phyloP scores from a whole-genome alignment of 2,888 invertebrate genomes.

The Lithophane leautieri region DNA sequence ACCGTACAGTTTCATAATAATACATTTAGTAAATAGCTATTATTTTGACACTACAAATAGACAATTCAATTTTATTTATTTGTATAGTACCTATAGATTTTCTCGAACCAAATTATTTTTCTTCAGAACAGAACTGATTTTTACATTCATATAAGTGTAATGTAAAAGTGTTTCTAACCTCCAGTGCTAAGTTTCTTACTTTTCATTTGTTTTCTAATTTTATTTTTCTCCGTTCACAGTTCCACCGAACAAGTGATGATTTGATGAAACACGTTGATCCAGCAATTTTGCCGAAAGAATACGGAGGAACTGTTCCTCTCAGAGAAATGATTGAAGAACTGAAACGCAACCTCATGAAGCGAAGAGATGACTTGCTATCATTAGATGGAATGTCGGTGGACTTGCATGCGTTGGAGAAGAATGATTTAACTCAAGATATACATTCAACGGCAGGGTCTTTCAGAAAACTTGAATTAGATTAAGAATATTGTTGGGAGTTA shows the following conservation, averaged over 20 bases:
- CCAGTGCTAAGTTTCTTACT: not conserved
- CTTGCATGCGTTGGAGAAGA: conserved; percentile 91
- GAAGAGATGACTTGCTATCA: conserved; percentile 92
- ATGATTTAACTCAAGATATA: conserved; percentile 92
- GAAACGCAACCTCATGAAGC: conserved; percentile 91
- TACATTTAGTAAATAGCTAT: too few species aligned
- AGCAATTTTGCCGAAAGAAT: conserved; percentile 95
- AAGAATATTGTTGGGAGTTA: conserved; percentile 58
- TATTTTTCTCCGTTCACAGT: conserved; percentile 82
- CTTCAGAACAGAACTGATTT: not conserved
- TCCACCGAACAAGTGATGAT: conserved; percentile 94
- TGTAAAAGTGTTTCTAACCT: too few species aligned
- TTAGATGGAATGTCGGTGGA: conserved; percentile 94
- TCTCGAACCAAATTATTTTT: not conserved
- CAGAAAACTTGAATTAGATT: conserved; percentile 96
- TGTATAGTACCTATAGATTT: not conserved
- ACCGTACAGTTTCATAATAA: too few species aligned
- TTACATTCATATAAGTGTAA: not conserved
- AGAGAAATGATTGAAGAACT: conserved; percentile 95
- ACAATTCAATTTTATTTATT: too few species aligned
- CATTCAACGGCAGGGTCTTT: conserved; percentile 95
- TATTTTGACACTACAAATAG: too few species aligned
- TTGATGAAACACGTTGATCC: conserved; percentile 93
- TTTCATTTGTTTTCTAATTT: not conserved
- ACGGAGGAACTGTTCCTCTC: conserved; percentile 95